phyloP scores from a whole-genome alignment of 2,888 invertebrate species.

The Drosophila imparisetae region DNA sequence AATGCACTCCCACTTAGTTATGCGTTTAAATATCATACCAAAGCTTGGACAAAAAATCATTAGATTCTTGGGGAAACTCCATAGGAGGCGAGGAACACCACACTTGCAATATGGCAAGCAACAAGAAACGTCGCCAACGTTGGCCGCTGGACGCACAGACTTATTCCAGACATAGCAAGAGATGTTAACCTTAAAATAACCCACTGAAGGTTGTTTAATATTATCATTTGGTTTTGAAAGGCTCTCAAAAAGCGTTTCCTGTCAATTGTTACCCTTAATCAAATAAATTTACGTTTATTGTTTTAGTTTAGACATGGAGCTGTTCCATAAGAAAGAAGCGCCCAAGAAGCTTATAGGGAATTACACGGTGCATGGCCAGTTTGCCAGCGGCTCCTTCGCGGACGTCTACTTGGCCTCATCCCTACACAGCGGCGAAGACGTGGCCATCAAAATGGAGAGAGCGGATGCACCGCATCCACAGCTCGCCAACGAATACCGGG shows the following conservation, averaged over 20 bases:
- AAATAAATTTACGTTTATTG: background rate
- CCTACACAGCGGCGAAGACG: constrained; percentile 96
- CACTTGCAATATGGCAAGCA: background rate
- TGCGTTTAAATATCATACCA: background rate
- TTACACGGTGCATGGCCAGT: constrained; percentile 97
- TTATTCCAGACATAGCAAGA: accelerated
- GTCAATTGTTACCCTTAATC: background rate
- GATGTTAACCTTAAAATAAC: background rate
- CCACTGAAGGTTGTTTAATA: background rate
- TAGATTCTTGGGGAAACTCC: background rate
- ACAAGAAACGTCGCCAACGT: background rate
- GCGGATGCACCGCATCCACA: constrained; percentile 98
- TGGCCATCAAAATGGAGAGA: constrained; percentile 99
- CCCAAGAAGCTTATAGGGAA: constrained; percentile 95
- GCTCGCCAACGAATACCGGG: constrained; percentile 98
- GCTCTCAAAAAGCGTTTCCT: background rate
- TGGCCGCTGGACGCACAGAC: background rate
- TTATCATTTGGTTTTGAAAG: background rate
- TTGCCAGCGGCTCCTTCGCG: constrained; percentile 99
- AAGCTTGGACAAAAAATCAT: background rate
- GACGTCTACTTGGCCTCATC: constrained; percentile 98
- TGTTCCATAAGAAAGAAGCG: constrained; percentile 1
- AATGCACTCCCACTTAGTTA: background rate
- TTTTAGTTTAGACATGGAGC: constrained; percentile 12
- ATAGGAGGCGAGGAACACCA: background rate